These are phyloP conservation scores for Bellardia pandia DNA, from an alignment of 2,888 invertebrate genomes.

Conservation along the genomic window DNA sequence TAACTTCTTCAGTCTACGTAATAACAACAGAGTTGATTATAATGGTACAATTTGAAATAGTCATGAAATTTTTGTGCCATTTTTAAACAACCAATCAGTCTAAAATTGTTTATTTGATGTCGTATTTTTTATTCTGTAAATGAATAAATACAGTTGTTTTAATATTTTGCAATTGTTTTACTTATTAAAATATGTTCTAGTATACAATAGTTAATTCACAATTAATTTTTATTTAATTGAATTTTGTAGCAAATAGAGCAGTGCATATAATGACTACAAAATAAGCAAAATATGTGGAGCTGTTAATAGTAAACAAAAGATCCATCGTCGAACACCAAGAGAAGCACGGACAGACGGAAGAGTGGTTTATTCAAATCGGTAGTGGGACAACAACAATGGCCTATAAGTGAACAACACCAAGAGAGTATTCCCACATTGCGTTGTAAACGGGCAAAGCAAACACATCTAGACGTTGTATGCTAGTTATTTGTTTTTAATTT, in stretches of 20 bases:
- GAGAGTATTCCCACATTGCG: constrained; percentile 55
- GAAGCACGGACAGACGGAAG: constrained; percentile 3
- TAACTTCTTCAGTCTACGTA: no score
- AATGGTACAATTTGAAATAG: not conserved
- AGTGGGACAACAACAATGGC: constrained; percentile 14
- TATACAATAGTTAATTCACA: not conserved
- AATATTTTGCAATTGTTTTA: not conserved
- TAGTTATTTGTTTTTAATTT: constrained; percentile 8
- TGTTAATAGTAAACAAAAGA: constrained; percentile 1
- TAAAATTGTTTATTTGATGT: constrained; percentile 44
- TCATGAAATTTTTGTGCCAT: not conserved
- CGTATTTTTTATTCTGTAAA: not conserved
- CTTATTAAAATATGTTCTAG: not conserved
- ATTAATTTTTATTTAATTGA: not conserved
- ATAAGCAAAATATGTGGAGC: not conserved
- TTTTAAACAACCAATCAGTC: constrained; percentile 20
- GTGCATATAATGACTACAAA: not conserved
- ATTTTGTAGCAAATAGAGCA: not conserved
- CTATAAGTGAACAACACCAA: constrained; percentile 64
- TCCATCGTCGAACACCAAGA: not conserved
- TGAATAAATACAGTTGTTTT: constrained; percentile 45
- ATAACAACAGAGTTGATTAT: not conserved
- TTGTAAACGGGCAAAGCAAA: constrained; percentile 62
- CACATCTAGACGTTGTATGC: constrained; percentile 26
- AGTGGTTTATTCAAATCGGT: constrained; percentile 9